Conservation (phyloP, 2,113 vertebrate genomes). For the Irena cyanogastra region DNA sequence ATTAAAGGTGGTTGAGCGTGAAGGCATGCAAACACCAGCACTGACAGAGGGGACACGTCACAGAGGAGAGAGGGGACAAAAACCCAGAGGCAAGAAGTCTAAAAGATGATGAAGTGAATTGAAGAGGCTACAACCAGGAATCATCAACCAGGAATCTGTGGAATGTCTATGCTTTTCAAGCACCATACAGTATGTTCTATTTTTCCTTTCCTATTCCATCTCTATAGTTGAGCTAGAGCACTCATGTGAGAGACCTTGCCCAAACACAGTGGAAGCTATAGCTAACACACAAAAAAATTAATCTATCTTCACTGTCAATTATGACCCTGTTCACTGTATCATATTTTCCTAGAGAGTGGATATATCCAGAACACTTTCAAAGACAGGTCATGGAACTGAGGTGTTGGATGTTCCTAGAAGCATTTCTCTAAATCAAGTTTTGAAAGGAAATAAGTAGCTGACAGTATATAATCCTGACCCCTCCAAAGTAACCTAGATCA, state of each 20-base stretch:
- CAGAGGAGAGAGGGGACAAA: not conserved
- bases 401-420: not conserved
- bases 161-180: not conserved
- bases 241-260: not conserved
- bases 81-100: not conserved
- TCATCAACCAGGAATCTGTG: not conserved
- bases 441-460: not conserved
- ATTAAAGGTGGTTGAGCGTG: not conserved
- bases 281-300: not conserved
- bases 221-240: rapidly evolving
- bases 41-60: rapidly evolving
- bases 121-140: not conserved
- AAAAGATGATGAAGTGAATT: not conserved
- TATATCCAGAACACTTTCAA: not conserved
- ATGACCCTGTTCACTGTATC: not conserved
- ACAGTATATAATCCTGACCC: not conserved
- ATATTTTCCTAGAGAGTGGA: not conserved
- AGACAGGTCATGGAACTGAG: not conserved
- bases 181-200: rapidly evolving
- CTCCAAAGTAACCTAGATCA: not conserved
- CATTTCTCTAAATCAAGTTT: not conserved
- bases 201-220: not conserved
- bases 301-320: not conserved
- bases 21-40: not conserved
- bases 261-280: not conserved